Base-by-base conservation (phyloP, 2,113 vertebrate genomes). In the Elephantulus edwardii region DNA sequence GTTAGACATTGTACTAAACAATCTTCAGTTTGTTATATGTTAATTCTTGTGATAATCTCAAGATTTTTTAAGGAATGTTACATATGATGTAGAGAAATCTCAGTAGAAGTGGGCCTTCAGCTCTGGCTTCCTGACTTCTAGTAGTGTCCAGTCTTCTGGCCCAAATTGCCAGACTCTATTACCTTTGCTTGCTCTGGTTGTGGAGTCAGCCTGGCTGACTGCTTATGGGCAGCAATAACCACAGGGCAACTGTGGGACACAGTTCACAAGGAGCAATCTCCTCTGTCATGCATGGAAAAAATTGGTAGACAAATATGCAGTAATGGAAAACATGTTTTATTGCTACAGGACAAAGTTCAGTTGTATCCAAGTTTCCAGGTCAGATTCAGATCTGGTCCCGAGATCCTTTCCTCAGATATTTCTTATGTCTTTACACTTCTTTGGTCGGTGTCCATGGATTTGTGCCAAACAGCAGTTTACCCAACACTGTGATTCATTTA, bases 381-480 rank as follows among this genome's bases (percentile, higher is more conserved):
- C 93, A 93, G 93, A 92, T 83, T 48, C 64, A 92, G 40, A 88
- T 86, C 48, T 64, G 20, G 68, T 88, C 72, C 54, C 71, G 72
- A 92, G 91, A 68, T 70, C 56, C 52, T 93, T 90, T 90, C 80
- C 86, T 92, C 24, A 88, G 74, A 52, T 76, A 83, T 42, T 88
- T 92, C 88, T 94, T 66, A 58, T 30, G 22, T 85, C 22, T 92
- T 91, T 83, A 77, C 8, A 86, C 33, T 72, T 93, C 74, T 94
- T 90, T 93, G 91, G 71, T 77, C 54, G 90, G 16, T 76, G 46
- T 88, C 90, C 44, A 74, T 89, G 90, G 83, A 78, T 90, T 62
- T 70, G 68, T 75, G 91, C 94, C 95, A 92, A 95, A 76, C 7
- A 86, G 62, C 88, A 92, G 75, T 96, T 95, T 93, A 94, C 86